Conservation (phyloP, 1,140 invertebrate genomes). For the Hirudo medicinalis region DNA sequence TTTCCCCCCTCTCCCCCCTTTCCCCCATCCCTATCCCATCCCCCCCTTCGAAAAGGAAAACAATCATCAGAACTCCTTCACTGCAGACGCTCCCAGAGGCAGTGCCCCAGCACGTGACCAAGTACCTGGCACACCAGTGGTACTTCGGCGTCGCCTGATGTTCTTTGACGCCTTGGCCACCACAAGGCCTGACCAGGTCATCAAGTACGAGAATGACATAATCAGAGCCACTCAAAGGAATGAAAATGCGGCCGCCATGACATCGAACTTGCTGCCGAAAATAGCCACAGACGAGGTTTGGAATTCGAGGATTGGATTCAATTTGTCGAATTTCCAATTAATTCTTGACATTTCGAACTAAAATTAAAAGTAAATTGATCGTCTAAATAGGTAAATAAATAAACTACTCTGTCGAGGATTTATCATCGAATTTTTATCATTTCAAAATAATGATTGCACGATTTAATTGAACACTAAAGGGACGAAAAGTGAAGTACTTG, state of each 20-base stretch:
- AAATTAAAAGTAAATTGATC: too few relatives aligned
- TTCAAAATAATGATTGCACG: too few relatives aligned
- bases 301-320: not conserved
- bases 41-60: too few relatives aligned
- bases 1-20: too few relatives aligned
- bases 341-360: too few relatives aligned
- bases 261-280: not conserved
- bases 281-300: not conserved
- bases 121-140: conserved; percentile 4
- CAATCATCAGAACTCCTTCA: not conserved
- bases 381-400: too few relatives aligned
- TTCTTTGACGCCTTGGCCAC: not conserved
- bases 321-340: too few relatives aligned
- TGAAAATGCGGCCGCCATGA: not conserved
- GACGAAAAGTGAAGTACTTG: not conserved
- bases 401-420: too few relatives aligned
- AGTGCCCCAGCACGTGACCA: not conserved
- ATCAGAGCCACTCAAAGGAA: not conserved
- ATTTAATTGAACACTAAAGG: not conserved
- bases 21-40: too few relatives aligned
- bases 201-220: not conserved
- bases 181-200: not conserved
- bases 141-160: conserved; percentile 1
- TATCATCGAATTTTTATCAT: too few relatives aligned
- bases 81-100: not conserved